phyloP scores from a whole-genome alignment of 2,113 vertebrate genomes.

The Hippocampus barbouri region DNA sequence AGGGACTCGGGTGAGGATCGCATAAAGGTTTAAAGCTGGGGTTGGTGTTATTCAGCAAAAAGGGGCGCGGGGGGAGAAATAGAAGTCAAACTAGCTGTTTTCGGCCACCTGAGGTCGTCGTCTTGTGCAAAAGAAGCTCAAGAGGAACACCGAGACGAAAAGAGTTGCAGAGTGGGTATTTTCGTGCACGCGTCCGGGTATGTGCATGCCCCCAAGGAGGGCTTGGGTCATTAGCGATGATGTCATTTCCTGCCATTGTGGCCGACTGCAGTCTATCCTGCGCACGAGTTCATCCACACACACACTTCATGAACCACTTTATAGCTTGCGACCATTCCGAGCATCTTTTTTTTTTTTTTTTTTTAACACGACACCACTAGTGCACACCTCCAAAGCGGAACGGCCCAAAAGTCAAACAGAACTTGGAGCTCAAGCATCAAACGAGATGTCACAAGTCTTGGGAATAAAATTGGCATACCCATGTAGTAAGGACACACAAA shows the following conservation, averaged over 20 bases:
- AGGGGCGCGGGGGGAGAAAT: too few relatives aligned
- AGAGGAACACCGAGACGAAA: neutral
- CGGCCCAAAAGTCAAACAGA: too few relatives aligned
- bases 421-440: too few relatives aligned
- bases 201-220: conserved; percentile 27
- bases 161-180: conserved; percentile 3
- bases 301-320: neutral
- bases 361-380: neutral
- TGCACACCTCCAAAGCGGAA: neutral
- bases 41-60: neutral
- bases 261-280: conserved; percentile 20
- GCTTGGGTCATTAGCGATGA: conserved; percentile 41
- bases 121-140: neutral
- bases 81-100: neutral
- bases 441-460: too few relatives aligned
- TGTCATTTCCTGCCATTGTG: conserved; percentile 67
- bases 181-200: conserved; percentile 7
- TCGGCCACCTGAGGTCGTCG: neutral
- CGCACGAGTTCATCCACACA: neutral
- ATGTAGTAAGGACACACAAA: conserved; percentile 17
- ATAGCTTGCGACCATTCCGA: neutral
- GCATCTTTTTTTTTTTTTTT: neutral
- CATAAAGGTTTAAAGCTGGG: neutral
- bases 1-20: neutral
- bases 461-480: conserved; percentile 30